Base-by-base conservation (phyloP, 2,888 invertebrate genomes). In the Oscheius sp. region DNA sequence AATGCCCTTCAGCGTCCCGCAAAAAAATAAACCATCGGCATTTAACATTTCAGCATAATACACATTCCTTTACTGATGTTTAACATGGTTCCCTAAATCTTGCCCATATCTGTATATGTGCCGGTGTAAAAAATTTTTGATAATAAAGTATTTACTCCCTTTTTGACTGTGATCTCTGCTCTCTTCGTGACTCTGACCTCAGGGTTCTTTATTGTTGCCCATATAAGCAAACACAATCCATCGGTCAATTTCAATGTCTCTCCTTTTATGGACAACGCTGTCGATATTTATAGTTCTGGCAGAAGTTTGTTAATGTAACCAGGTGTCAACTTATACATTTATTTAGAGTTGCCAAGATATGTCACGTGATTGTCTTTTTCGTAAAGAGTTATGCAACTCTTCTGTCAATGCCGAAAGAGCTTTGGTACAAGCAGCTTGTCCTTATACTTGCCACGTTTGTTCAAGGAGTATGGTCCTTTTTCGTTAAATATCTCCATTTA, bases 291-390 rank as follows among this genome's bases (percentile, higher is more conserved):
- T 49, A 21, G 49, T 13, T 5, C n/a, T 49, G 3, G 3, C 49
- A 7, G n/a, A 49, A 21, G 49, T 49, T 18, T 18, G 21, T 21
- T 25, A 13, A 7, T 49, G 3, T 49, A 5, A 13, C 13, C 13
- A 49, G 18, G 18, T 23, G 7, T 13, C 21, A 55, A 25, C 3
- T 55, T 23, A 18, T 55, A 3, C 21, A 13, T 49, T 2, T 16
- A 27, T 58, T 16, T 61, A 61, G 61, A 23, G 7, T 18, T 61
- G 61, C 43, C 18, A 43, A 21, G 61, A 61, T 43, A 13, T 21
- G 12, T 61, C 61, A 21, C 41, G 61, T n/a, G 61, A 61, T 43
- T 61, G 61, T 61, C 1, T 13, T 6, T n/a, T 7, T 61, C 61
- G 61, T 12, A 16, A 1, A 21, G 43, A 61, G 13, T 21, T 61